Conservation (phyloP, 2,888 invertebrate genomes). For the Atherix ibis region DNA sequence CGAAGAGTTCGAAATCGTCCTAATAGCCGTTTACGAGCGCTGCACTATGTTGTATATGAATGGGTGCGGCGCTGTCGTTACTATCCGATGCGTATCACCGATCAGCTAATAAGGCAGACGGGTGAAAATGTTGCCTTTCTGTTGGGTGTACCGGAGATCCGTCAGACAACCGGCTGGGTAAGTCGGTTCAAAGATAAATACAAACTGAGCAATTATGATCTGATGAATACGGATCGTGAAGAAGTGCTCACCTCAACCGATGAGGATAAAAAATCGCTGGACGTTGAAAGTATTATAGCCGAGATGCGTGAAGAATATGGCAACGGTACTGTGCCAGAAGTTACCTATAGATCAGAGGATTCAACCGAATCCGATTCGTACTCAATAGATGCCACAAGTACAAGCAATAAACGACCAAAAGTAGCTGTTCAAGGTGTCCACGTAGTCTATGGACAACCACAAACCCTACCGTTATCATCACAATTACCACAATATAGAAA, state of each 20-base stretch:
- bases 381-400: neutral
- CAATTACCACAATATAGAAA: constrained; percentile 4
- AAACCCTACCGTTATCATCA: constrained; percentile 2
- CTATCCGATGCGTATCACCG: constrained; percentile 6
- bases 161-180: constrained; percentile 8
- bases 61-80: constrained; percentile 6
- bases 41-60: constrained; percentile 4
- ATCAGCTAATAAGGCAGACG: constrained; percentile 6
- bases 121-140: constrained; percentile 8
- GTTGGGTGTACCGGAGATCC: constrained; percentile 7
- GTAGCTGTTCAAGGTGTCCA: too few relatives aligned
- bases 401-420: constrained; percentile 2
- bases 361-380: too few relatives aligned
- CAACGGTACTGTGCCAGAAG: constrained; percentile 5
- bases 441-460: constrained; percentile 1
- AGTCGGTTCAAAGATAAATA: constrained; percentile 10
- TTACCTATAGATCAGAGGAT: too few relatives aligned
- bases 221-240: constrained; percentile 8
- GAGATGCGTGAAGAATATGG: constrained; percentile 8
- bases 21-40: constrained; percentile 1
- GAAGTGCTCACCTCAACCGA: constrained; percentile 4
- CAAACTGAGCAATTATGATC: constrained; percentile 7
- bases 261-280: constrained; percentile 8
- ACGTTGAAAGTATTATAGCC: constrained; percentile 8
- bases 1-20: constrained; percentile 4